Conservation (phyloP, 2,888 invertebrate species). For the Hedychridium roseum region DNA sequence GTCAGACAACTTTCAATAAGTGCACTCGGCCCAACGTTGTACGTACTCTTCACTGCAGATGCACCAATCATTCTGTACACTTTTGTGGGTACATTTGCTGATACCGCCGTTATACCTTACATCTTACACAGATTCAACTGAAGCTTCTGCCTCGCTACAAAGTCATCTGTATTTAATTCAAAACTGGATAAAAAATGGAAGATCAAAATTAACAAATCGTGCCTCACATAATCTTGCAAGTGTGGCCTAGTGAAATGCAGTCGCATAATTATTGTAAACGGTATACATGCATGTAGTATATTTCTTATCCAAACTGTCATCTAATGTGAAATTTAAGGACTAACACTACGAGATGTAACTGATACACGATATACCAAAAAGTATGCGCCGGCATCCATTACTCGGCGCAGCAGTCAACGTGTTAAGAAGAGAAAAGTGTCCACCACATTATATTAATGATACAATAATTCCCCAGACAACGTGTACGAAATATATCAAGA, state of each 20-base stretch:
- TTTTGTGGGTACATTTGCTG: conserved; percentile 15
- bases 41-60: conserved; percentile 24
- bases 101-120: conserved; percentile 2
- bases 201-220: conserved; percentile 14
- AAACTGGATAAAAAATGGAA: too few species aligned
- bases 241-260: too few species aligned
- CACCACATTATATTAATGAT: conserved; percentile 16
- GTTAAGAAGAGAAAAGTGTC: conserved; percentile 15
- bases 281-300: too few species aligned
- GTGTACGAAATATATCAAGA: conserved; percentile 24
- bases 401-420: too few species aligned
- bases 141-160: not conserved
- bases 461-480: conserved; percentile 17
- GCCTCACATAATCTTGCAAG: too few species aligned
- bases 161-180: too few species aligned
- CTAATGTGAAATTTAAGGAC: too few species aligned
- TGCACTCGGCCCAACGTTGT: too few species aligned
- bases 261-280: too few species aligned
- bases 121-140: not conserved
- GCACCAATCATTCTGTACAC: conserved; percentile 30
- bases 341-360: too few species aligned
- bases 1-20: conserved; percentile 8
- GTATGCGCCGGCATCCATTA: conserved; percentile 35
- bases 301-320: too few species aligned
- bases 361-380: too few species aligned